These are phyloP conservation scores for Drosophila nebulosa DNA, from an alignment of 1,140 invertebrate species.

Conservation along the genomic window DNA sequence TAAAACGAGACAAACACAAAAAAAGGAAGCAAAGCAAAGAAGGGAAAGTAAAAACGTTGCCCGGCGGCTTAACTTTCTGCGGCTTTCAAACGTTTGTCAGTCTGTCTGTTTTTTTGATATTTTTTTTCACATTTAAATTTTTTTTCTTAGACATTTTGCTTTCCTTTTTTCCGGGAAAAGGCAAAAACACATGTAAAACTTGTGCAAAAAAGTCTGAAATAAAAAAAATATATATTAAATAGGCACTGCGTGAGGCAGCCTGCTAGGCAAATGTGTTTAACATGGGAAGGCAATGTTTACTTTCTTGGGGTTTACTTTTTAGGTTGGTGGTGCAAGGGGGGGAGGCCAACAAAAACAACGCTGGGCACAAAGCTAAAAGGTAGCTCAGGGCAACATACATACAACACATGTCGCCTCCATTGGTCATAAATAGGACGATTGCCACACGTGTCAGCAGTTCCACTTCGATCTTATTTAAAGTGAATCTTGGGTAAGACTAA, in stretches of 20 bases:
- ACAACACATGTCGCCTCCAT: slow-evolving; percentile 29
- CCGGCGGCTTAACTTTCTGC: slow-evolving; percentile 38
- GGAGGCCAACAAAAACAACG: slow-evolving; percentile 19
- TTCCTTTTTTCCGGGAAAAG: not conserved
- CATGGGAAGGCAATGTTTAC: slow-evolving; percentile 20
- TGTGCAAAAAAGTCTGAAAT: slow-evolving; percentile 9
- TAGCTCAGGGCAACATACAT: slow-evolving; percentile 32
- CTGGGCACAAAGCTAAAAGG: slow-evolving; percentile 44
- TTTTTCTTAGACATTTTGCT: slow-evolving; percentile 2
- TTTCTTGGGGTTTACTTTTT: slow-evolving; percentile 3
- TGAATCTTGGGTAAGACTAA: slow-evolving; percentile 1
- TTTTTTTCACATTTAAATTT: not conserved
- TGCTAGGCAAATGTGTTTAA: slow-evolving; percentile 54
- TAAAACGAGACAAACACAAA: slow-evolving; percentile 24
- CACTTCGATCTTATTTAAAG: not conserved
- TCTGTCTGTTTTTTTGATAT: not conserved
- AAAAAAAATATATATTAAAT: slow-evolving; percentile 57
- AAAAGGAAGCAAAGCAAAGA: too few relatives aligned
- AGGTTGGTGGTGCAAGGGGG: slow-evolving; percentile 2
- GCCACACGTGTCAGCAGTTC: not conserved
- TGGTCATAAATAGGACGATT: slow-evolving; percentile 4
- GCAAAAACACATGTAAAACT: slow-evolving; percentile 45
- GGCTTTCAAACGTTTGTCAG: slow-evolving; percentile 41
- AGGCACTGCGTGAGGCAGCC: slow-evolving; percentile 46
- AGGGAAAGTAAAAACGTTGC: slow-evolving; percentile 31